Evolutionary conservation across 2,113 vertebrate genomes (phyloP).

Genomic region (Pygoscelis adeliae): DNA sequence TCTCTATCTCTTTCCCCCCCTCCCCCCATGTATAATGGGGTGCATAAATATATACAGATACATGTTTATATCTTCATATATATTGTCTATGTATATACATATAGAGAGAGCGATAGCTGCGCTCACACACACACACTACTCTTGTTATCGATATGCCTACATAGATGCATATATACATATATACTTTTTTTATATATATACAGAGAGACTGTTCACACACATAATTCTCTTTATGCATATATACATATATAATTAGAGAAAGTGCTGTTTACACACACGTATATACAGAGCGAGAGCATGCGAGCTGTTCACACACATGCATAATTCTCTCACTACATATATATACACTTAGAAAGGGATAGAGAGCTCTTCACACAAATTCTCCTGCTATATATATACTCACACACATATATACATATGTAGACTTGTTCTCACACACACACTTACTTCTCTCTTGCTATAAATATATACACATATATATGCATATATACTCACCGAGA

Average conservation of each 20-base stretch:
- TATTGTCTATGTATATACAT: not conserved
- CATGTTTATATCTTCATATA: not conserved
- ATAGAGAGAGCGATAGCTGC: not conserved
- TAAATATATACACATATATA: not conserved
- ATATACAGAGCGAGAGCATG: not conserved
- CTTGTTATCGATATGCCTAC: not conserved
- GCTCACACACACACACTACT: too few relatives aligned
- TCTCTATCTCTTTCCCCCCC: too few relatives aligned
- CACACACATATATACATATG: too few relatives aligned
- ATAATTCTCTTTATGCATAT: not conserved
- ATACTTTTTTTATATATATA: not conserved
- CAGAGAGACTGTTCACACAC: not conserved
- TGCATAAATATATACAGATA: not conserved
- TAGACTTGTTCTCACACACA: not conserved
- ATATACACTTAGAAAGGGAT: not conserved
- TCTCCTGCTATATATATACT: not conserved
- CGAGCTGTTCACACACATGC: not conserved
- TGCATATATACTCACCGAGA: fast-evolving
- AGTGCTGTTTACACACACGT: not conserved
- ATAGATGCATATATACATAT: not conserved
- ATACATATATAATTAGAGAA: not conserved
- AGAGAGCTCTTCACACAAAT: not conserved
- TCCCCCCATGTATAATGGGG: too few relatives aligned
- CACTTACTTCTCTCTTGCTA: not conserved
- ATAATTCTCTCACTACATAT: not conserved